Evolutionary conservation across 2,888 invertebrate species (phyloP).

Genomic region (Cephus nigrinus): DNA sequence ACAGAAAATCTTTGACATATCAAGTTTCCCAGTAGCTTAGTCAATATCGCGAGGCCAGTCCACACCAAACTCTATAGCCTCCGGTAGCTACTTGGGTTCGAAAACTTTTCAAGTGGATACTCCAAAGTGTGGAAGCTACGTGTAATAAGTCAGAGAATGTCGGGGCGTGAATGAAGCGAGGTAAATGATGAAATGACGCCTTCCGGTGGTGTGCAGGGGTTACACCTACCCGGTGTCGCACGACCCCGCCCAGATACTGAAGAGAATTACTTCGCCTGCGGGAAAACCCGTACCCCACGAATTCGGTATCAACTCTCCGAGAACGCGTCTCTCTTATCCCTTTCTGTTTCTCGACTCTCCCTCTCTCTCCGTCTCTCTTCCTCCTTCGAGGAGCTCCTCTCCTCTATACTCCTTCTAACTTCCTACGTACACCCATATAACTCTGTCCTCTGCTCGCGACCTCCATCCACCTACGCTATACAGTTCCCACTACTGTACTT

Average conservation of each 20-base stretch:
- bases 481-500: neutral
- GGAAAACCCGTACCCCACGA: neutral
- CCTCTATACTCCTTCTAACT: neutral
- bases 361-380: neutral
- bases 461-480: neutral
- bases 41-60: neutral
- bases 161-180: constrained; percentile 2
- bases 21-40: neutral
- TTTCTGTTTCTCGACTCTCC: neutral
- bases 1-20: neutral
- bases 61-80: neutral
- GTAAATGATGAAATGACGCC: constrained; percentile 6
- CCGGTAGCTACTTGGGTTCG: neutral
- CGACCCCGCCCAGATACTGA: constrained; percentile 8
- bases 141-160: neutral
- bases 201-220: neutral
- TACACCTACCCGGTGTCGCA: constrained; percentile 7
- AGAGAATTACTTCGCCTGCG: constrained; percentile 8
- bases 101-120: neutral
- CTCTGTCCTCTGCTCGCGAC: neutral
- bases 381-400: neutral
- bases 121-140: neutral
- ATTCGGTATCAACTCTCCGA: neutral
- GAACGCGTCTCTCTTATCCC: neutral
- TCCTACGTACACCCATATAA: neutral